Evolutionary conservation across 2,888 invertebrate genomes (phyloP), one percentile per base, ranked within the genome.

Genomic region (Diadromus collaris): DNA sequence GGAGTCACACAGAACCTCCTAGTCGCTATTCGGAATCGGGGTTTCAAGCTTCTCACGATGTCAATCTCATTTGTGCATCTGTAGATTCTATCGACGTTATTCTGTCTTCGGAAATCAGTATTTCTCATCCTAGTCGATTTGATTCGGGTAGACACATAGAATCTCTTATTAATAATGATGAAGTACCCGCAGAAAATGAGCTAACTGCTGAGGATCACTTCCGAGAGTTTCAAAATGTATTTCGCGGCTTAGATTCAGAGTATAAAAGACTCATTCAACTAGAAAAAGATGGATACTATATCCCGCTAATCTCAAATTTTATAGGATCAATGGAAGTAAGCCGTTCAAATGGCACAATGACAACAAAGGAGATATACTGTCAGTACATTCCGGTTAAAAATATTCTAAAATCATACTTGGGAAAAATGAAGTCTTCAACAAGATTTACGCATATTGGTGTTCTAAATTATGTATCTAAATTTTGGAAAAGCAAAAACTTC

Each of bases 321-420:
- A 27, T 72, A 29, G 72, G 64, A n/a, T 44, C 72, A 7, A 2
- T 64, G 16, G 38, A 72, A n/a, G 6, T 34, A n/a, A 51, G 41
- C 21, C 21, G 54, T 48, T 29, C 10, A 34, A 65, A 60, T 65
- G 65, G 73, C 6, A 65, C 32, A 58, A 32, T 73, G 46, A 10
- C 21, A 13, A 68, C 41, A 44, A 68, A 68, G 54, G 51, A 68
- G 2, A 68, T 54, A 24, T 61, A 21, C 16, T 19, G 29, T 44
- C 60, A 60, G 44, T 67, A 74, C 54, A 44, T 61, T 10, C 44
- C 68, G 9, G 63, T 72, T 9, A 68, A 75, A 63, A 13, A 46
- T 1, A 75, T 24, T 10, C 19, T 75, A 1, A 41, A 63, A 54
- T 27, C 32, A 21, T 68, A 54, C n/a, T 5, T 63, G 24, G 32